phyloP scores from a whole-genome alignment of 2,797 vertebrate genomes.

The Cirrhinus mrigala region DNA sequence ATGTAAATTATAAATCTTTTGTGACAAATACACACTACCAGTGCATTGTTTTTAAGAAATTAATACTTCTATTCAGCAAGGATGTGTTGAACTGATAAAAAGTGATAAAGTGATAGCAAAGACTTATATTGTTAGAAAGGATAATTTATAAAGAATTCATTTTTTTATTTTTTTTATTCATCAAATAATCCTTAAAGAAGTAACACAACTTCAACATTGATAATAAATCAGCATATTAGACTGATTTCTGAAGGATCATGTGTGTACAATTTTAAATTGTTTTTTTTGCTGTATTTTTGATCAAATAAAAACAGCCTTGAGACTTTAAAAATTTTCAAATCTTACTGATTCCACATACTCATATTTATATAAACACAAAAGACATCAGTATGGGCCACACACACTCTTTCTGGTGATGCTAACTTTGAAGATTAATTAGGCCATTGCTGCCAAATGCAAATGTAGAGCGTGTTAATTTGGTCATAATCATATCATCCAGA shows the following conservation, averaged over 20 bases:
- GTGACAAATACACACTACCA: too few relatives aligned
- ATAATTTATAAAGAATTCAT: too few relatives aligned
- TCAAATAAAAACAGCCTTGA: neutral
- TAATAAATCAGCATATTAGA: neutral
- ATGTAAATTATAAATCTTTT: too few relatives aligned
- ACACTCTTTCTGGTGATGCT: neutral
- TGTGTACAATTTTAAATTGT: neutral
- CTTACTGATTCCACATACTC: neutral
- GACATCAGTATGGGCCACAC: neutral
- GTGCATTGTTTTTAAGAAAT: too few relatives aligned
- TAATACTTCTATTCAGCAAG: too few relatives aligned
- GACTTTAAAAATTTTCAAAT: neutral
- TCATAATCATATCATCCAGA: neutral
- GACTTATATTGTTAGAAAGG: too few relatives aligned
- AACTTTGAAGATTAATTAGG: neutral
- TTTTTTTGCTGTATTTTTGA: neutral
- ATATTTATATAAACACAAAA: neutral
- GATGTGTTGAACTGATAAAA: too few relatives aligned
- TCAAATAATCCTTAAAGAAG: too few relatives aligned
- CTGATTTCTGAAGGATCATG: neutral
- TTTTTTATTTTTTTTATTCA: too few relatives aligned
- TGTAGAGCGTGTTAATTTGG: neutral
- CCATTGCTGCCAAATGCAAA: neutral
- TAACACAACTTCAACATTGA: too few relatives aligned
- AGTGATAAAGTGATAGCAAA: too few relatives aligned